Percentiles rank a stretch among this genome's conserved stretches.
Evolutionary conservation across 2,113 vertebrate species (phyloP).

Genomic region (Pollachius pollachius): DNA sequence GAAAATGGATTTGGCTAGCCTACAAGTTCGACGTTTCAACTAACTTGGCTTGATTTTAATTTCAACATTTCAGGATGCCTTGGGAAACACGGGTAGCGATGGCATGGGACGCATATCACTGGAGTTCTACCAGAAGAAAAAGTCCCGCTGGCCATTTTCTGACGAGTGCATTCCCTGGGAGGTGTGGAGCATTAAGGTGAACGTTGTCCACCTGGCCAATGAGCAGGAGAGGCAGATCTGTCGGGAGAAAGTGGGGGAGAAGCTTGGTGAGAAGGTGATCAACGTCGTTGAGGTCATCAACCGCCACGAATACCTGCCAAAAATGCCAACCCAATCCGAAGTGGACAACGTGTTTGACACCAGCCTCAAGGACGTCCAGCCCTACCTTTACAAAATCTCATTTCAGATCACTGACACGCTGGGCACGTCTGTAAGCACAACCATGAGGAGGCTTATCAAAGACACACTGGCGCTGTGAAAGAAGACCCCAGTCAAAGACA

Average conservation of each 20-base stretch:
- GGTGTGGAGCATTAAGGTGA: constrained; percentile 97
- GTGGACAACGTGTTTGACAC: constrained; percentile 99
- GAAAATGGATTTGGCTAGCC: too few relatives aligned
- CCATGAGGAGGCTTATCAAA: constrained; percentile 96
- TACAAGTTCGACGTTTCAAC: too few relatives aligned
- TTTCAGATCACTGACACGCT: constrained; percentile 94
- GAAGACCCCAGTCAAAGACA: neutral
- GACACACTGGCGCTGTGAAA: constrained; percentile 90
- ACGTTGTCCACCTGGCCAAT: constrained; percentile 90
- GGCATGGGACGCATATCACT: constrained; percentile 94
- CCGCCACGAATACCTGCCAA: constrained; percentile 95
- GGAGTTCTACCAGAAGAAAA: constrained; percentile 99
- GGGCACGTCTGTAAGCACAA: constrained; percentile 94
- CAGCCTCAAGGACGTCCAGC: constrained; percentile 93
- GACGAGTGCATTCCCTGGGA: constrained; percentile 98
- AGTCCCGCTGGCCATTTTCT: constrained; percentile 95
- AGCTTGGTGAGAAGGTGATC: constrained; percentile 96
- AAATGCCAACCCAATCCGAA: constrained; percentile 98
- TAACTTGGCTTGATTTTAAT: too few relatives aligned
- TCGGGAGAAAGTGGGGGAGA: constrained; percentile 95
- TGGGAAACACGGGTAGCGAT: constrained; percentile 85
- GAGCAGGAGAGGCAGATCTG: constrained; percentile 98
- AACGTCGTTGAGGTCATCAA: constrained; percentile 98
- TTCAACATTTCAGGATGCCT: constrained; percentile 77
- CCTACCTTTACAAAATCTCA: constrained; percentile 96